Percentiles rank a stretch among this genome's conserved stretches.
Evolutionary conservation across 2,888 invertebrate genomes (phyloP).

Genomic region (Sepioteuthis lessoniana): DNA sequence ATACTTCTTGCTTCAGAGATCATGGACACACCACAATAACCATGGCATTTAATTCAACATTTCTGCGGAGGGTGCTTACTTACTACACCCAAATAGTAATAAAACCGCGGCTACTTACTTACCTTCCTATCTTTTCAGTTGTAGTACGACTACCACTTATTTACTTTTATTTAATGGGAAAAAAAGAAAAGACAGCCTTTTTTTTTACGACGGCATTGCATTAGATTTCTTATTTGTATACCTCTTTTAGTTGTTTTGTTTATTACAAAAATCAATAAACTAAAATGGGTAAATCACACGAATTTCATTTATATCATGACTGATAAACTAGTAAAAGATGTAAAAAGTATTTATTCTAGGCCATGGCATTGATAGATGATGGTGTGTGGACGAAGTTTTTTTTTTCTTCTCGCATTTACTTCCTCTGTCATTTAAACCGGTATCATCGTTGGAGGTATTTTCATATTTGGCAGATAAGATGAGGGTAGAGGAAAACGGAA

Average conservation of each 20-base stretch:
- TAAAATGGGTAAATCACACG: background rate
- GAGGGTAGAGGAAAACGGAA: too few species aligned
- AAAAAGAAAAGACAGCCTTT: background rate
- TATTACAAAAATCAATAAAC: background rate
- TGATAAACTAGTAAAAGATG: too few species aligned
- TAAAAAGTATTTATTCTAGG: too few species aligned
- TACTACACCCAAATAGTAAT: constrained; percentile 33
- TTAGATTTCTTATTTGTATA: background rate
- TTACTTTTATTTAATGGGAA: background rate
- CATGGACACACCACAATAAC: constrained; percentile 33
- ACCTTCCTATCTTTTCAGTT: background rate
- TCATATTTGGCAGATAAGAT: too few species aligned
- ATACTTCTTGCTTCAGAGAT: constrained; percentile 14
- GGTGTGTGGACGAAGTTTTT: too few species aligned
- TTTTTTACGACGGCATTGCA: background rate
- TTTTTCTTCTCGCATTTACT: too few species aligned
- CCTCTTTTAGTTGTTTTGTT: background rate
- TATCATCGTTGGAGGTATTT: too few species aligned
- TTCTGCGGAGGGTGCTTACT: constrained; percentile 33
- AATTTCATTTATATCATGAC: background rate
- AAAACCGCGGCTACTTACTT: background rate
- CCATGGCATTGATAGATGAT: too few species aligned
- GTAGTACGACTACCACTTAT: background rate
- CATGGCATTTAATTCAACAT: constrained; percentile 33
- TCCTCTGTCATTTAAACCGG: too few species aligned